These are phyloP conservation scores for Antechinus stuartii DNA, from an alignment of 2,113 vertebrate species.

Conservation along the genomic window DNA sequence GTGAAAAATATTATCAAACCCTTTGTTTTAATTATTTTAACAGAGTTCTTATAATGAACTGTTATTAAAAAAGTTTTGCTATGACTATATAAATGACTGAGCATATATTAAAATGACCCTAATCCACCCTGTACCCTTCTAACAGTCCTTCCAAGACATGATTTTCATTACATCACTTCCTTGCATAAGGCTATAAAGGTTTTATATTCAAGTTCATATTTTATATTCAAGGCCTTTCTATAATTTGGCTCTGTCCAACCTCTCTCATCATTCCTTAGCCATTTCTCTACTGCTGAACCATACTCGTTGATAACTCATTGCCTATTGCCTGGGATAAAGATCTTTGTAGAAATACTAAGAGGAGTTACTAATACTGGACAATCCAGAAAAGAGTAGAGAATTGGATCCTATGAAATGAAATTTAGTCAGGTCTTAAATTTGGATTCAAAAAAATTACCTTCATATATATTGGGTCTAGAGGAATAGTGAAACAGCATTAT, in stretches of 20 bases:
- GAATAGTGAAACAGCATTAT: neutral
- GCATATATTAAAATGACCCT: neutral
- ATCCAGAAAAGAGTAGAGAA: neutral
- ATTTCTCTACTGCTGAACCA: neutral
- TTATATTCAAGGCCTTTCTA: conserved; percentile 15
- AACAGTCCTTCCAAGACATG: neutral
- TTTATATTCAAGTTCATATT: too few relatives aligned
- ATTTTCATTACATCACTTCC: conserved; percentile 3
- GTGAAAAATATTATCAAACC: conserved; percentile 37
- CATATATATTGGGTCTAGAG: neutral
- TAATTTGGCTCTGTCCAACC: conserved; percentile 41
- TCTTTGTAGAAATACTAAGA: neutral
- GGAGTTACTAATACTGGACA: neutral
- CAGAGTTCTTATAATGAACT: conserved; percentile 41
- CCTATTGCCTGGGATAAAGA: neutral
- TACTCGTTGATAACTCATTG: neutral
- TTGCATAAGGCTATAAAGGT: neutral
- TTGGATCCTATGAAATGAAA: too few relatives aligned
- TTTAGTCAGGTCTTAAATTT: neutral
- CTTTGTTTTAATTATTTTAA: conserved; percentile 46
- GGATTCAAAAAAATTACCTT: neutral
- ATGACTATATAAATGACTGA: neutral
- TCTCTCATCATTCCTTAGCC: neutral
- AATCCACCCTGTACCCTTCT: neutral
- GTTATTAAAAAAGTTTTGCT: neutral